Conservation (phyloP, 2,113 vertebrate species). For the Telmatochromis sp. region DNA sequence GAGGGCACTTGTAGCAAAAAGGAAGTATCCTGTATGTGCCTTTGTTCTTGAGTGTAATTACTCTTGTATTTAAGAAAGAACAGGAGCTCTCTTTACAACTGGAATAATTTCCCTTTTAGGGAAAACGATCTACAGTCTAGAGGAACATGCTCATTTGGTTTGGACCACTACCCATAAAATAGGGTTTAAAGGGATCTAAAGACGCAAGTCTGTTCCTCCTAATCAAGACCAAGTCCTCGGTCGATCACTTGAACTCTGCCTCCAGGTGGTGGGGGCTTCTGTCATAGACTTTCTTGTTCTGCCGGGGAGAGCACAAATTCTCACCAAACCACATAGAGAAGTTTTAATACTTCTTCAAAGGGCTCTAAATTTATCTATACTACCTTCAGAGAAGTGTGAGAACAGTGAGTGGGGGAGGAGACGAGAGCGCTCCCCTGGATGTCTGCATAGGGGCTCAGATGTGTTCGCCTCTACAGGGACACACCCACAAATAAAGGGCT, state of each 20-base stretch:
- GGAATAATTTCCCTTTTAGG: constrained; percentile 12
- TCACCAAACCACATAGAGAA: constrained; percentile 1
- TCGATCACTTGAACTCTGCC: not conserved
- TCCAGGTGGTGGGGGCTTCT: not conserved
- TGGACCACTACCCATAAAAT: constrained; percentile 21
- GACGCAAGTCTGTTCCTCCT: not conserved
- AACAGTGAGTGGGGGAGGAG: not conserved
- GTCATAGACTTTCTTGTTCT: not conserved
- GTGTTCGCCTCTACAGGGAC: not conserved
- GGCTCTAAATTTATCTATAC: constrained; percentile 27
- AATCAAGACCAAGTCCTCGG: not conserved
- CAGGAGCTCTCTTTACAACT: constrained; percentile 12
- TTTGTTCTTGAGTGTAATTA: constrained; percentile 7
- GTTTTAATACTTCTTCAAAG: constrained; percentile 17
- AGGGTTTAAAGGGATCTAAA: not conserved
- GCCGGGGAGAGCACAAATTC: constrained; percentile 14
- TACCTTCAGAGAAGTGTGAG: constrained; percentile 7
- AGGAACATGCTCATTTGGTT: not conserved
- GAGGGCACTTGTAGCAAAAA: constrained; percentile 19
- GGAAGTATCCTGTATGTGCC: constrained; percentile 43
- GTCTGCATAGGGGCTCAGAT: not conserved
- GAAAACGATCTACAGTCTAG: not conserved
- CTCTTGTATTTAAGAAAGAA: not conserved
- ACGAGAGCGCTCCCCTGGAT: not conserved
- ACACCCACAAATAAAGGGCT: constrained; percentile 40